phyloP scores from a whole-genome alignment of 2,113 vertebrate genomes.

The Clarias magur region DNA sequence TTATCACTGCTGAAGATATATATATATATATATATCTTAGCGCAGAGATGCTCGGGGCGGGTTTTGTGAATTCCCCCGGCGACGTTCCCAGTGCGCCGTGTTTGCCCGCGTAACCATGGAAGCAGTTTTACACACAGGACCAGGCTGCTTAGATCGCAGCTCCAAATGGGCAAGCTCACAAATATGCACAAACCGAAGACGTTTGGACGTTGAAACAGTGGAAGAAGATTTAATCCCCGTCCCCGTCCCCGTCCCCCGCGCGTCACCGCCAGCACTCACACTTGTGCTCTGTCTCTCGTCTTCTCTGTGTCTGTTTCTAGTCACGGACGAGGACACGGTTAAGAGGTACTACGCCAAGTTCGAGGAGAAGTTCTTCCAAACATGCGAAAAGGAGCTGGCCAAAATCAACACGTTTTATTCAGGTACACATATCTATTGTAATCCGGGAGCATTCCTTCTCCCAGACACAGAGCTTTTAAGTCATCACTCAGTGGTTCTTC shows the following conservation, averaged over 20 bases:
- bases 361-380: constrained; percentile 99
- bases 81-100: background rate
- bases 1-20: background rate
- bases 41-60: background rate
- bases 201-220: background rate
- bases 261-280: constrained; percentile 6
- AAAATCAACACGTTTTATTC: constrained; percentile 99
- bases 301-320: constrained; percentile 63
- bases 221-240: background rate
- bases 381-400: constrained; percentile 97
- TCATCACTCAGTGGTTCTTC: no score
- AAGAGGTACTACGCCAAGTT: constrained; percentile 98
- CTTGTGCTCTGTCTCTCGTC: background rate
- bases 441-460: background rate
- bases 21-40: background rate
- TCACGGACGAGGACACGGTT: constrained; percentile 95
- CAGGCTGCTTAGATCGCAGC: constrained; percentile 13
- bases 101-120: constrained; percentile 29
- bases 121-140: background rate
- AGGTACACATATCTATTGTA: constrained; percentile 86
- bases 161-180: constrained; percentile 2
- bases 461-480: no score
- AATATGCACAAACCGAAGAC: constrained; percentile 3
- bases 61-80: background rate
- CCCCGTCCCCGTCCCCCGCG: background rate